Base-by-base conservation (phyloP, 2,888 invertebrate species). In the Pecten maximus region DNA sequence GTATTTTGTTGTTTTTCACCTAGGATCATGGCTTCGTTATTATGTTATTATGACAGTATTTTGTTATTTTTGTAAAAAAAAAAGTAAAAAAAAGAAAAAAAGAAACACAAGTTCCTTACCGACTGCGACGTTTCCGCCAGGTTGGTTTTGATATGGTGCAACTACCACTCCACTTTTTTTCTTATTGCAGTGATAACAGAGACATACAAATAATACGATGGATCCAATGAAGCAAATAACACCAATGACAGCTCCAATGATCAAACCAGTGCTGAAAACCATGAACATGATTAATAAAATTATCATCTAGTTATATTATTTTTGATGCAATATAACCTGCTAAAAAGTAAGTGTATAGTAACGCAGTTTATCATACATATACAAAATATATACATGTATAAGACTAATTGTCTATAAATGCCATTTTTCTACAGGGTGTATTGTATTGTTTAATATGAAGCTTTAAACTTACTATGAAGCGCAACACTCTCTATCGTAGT, bases 161-260 rank as follows among this genome's bases (percentile, higher is more conserved):
- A 60, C 23, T 35, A 74, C 74, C 35, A 10, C 28, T 74, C 74
- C 74, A 10, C 2, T 35, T 28, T 74, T 74, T 16, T 74, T 74
- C 74, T 74, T 74, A 35, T 74, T 74, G 23, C 74, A 74, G 35
- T 74, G 74, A 28, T 74, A 35, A 74, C 74, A 74, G 28, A 74
- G 4, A 28, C 74, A 74, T 19, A 74, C 35, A 4, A 74, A 15
- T 4, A 74, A 28, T 28, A 74, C 35, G 6, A 74, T 74, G 12
- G 35, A 28, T 35, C 74, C 74, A 4, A 74, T 35, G 35, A 74
- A 74, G 12, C 74, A 74, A 6, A 74, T 1, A 3, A 28, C 74
- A 10, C 74, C 74, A 35, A 3, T 35, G 23, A 74, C 74, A 10
- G 74, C 74, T 28, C 74, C 74, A 12, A 74, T 28, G 15, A 74